Evolutionary conservation across 2,888 invertebrate species (phyloP).

Genomic region (Aquatica leii): DNA sequence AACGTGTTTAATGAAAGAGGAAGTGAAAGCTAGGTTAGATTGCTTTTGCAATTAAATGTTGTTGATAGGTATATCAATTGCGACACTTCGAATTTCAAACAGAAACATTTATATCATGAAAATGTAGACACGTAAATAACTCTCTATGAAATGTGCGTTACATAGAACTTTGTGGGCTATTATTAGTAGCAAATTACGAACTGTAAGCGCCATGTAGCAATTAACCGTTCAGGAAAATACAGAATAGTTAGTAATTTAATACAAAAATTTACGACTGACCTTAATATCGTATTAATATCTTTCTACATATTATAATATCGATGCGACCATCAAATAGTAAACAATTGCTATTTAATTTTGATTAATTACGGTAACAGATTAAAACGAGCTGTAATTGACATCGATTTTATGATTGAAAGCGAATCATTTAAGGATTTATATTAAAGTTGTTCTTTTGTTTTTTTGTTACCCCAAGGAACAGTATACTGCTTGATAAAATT

Average conservation of each 20-base stretch:
- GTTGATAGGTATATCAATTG: no score
- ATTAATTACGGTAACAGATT: slow-evolving; percentile 5
- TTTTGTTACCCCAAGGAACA: slow-evolving; percentile 6
- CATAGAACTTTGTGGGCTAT: slow-evolving; percentile 23
- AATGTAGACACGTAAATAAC: slow-evolving; percentile 25
- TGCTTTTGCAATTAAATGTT: no score
- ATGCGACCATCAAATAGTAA: slow-evolving; percentile 30
- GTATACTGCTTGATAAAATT: no score
- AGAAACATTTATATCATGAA: slow-evolving; percentile 25
- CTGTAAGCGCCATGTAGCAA: slow-evolving; percentile 35
- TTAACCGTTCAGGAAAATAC: slow-evolving; percentile 32
- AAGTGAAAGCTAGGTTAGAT: no score
- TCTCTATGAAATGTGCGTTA: slow-evolving; percentile 29
- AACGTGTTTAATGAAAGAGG: no score
- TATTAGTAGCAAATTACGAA: slow-evolving; percentile 35
- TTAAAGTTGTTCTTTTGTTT: slow-evolving; percentile 23
- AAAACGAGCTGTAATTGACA: no score
- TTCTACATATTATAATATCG: slow-evolving; percentile 19
- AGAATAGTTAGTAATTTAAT: slow-evolving; percentile 31
- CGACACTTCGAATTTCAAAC: slow-evolving; percentile 9
- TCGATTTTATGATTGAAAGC: no score
- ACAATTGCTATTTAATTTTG: slow-evolving; percentile 14
- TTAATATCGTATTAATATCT: slow-evolving; percentile 30
- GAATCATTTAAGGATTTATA: no score
- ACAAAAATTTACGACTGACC: slow-evolving; percentile 32